A percentile compares a stretch with the other conserved stretches of the same genome.
These are phyloP conservation scores for Melanargia galathea DNA, from an alignment of 2,888 invertebrate genomes.

Conservation along the genomic window DNA sequence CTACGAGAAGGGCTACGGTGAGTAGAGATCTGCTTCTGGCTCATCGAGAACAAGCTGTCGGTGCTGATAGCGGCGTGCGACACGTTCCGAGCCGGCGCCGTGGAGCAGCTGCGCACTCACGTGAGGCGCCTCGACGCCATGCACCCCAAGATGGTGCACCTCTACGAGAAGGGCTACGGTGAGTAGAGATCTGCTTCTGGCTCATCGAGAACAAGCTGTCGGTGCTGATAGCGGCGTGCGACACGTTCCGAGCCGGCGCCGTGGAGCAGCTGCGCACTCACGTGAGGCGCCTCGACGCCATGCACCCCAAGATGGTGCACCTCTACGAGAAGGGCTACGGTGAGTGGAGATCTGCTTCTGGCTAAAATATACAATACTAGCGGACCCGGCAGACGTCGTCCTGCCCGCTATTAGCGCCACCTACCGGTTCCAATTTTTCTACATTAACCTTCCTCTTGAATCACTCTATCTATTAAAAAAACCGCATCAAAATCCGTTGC, in stretches of 20 bases:
- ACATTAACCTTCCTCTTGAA: no score
- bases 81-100: constrained; percentile 99
- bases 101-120: constrained; percentile 98
- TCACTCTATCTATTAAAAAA: no score
- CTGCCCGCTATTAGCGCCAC: no score
- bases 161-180: constrained; percentile 99
- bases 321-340: constrained; percentile 99
- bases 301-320: constrained; percentile 97
- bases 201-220: constrained; percentile 97
- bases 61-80: constrained; percentile 99
- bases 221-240: constrained; percentile 99
- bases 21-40: constrained; percentile 99
- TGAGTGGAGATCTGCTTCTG: constrained; percentile 92
- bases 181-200: constrained; percentile 99
- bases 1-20: constrained; percentile 98
- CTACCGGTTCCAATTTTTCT: no score
- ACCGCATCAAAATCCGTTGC: no score
- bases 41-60: constrained; percentile 97
- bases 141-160: constrained; percentile 96
- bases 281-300: constrained; percentile 93
- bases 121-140: constrained; percentile 95
- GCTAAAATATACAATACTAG: no score
- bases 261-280: constrained; percentile 99
- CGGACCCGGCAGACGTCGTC: no score
- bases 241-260: constrained; percentile 99